Evolutionary conservation across 1,140 invertebrate genomes (phyloP), one percentile per base, ranked within the genome.

Genomic region (Varroa destructor): DNA sequence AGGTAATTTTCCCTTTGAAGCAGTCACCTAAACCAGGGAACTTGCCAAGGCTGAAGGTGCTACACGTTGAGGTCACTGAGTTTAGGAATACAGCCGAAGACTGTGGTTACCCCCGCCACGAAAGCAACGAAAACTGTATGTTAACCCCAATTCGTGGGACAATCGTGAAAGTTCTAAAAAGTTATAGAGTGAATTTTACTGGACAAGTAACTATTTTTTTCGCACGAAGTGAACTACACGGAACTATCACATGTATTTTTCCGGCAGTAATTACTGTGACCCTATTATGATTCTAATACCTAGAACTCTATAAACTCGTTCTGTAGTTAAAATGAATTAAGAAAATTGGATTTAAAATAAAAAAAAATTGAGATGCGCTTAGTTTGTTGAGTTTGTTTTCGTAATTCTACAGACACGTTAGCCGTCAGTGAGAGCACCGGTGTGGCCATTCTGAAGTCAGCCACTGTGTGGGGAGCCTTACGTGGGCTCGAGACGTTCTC

Each of bases 401-500:
- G 37, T 64, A 36, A 73, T 54, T 73, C 75, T 77, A 46, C 75
- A 83, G 82, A 83, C 78, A 79, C 81, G 71, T 75, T 83, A 67
- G 79, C 79, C 75, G 78, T 83, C 14, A 81, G 81, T 72, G 78
- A 80, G 64, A 74, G 77, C 12, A 77, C 77, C 6, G 73, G 75
- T 40, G 51, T 76, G 74, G 77, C 73, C 73, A 76, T 74, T 74
- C 75, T 80, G 74, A 77, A 71, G 76, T 80, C 76, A 76, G 67
- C 74, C 5, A 77, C 74, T 8, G 81, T 90, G 73, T 92, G 89
- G 89, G 89, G 89, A 12, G 82, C 86, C 61, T 76, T 92, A 36
- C 79, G 87, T 75, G 89, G 88, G 0, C 78, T 91, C 55, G 89
- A 92, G 80, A 88, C 88, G 1, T 88, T 90, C 77, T 84, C 85